phyloP scores from a whole-genome alignment of 2,113 vertebrate genomes.

The Dendropsophus ebraccatus region DNA sequence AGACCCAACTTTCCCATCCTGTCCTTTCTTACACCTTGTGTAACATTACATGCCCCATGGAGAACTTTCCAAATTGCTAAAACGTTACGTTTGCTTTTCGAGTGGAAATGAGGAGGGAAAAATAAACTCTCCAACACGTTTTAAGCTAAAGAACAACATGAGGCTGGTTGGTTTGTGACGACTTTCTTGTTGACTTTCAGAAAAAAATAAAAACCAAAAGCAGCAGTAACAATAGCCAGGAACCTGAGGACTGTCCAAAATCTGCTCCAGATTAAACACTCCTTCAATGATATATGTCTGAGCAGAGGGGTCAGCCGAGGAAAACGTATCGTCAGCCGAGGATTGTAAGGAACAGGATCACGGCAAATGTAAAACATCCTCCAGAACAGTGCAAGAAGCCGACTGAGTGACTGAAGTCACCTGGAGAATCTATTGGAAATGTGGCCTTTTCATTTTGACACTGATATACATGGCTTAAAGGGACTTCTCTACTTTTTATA shows the following conservation, averaged over 20 bases:
- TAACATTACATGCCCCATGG: neutral
- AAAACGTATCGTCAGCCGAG: conserved; percentile 5
- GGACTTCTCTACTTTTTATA: neutral
- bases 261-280: conserved; percentile 24
- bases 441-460: no score
- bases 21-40: conserved; percentile 2
- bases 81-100: neutral
- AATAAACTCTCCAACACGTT: neutral
- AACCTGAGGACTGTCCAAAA: neutral
- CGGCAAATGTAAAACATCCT: conserved; percentile 8
- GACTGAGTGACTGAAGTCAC: neutral
- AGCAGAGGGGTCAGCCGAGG: conserved; percentile 19
- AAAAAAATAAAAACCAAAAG: neutral
- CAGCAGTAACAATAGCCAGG: neutral
- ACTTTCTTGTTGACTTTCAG: neutral
- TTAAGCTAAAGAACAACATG: neutral
- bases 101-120: neutral
- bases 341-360: neutral
- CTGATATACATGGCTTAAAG: no score
- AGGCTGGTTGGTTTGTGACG: neutral
- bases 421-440: no score
- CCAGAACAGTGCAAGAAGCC: neutral
- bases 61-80: conserved; percentile 37
- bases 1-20: conserved; percentile 1
- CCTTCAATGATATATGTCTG: neutral